A percentile compares a stretch with the other conserved stretches of the same genome.
phyloP scores from a whole-genome alignment of 2,797 vertebrate species.

The Antennarius maculatus region DNA sequence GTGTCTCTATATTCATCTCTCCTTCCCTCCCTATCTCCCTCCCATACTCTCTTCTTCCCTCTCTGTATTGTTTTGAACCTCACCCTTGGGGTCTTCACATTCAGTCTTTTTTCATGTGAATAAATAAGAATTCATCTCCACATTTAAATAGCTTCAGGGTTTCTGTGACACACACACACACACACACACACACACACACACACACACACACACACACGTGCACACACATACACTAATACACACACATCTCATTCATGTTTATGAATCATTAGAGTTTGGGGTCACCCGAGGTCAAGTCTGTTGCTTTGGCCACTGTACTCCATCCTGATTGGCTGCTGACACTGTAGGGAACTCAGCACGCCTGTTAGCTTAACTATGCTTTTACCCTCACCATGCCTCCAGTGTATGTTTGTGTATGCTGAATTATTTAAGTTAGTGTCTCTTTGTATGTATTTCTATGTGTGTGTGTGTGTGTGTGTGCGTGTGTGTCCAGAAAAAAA shows the following conservation, averaged over 20 bases:
- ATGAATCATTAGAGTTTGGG: constrained; percentile 77
- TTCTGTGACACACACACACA: constrained; percentile 38
- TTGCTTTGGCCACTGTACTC: constrained; percentile 64
- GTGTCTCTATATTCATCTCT: constrained; percentile 35
- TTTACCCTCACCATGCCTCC: constrained; percentile 72
- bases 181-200: constrained; percentile 43
- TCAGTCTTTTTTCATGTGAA: constrained; percentile 71
- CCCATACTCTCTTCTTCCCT: not conserved
- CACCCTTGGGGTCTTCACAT: constrained; percentile 67
- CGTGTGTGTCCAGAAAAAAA: constrained; percentile 15
- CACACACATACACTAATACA: constrained; percentile 15
- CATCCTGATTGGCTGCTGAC: constrained; percentile 77
- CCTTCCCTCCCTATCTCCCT: constrained; percentile 1
- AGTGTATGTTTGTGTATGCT: constrained; percentile 74
- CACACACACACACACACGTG: constrained; percentile 33
- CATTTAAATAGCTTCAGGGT: constrained; percentile 74
- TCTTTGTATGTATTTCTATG: constrained; percentile 66
- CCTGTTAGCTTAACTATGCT: constrained; percentile 70
- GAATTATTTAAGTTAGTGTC: constrained; percentile 72
- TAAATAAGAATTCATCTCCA: constrained; percentile 79
- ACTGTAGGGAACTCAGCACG: constrained; percentile 59
- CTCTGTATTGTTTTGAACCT: constrained; percentile 74
- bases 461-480: constrained; percentile 35
- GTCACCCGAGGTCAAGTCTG: constrained; percentile 68
- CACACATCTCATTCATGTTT: constrained; percentile 65